phyloP scores from a whole-genome alignment of 2,113 vertebrate species.

The Amphiprion ocellaris region DNA sequence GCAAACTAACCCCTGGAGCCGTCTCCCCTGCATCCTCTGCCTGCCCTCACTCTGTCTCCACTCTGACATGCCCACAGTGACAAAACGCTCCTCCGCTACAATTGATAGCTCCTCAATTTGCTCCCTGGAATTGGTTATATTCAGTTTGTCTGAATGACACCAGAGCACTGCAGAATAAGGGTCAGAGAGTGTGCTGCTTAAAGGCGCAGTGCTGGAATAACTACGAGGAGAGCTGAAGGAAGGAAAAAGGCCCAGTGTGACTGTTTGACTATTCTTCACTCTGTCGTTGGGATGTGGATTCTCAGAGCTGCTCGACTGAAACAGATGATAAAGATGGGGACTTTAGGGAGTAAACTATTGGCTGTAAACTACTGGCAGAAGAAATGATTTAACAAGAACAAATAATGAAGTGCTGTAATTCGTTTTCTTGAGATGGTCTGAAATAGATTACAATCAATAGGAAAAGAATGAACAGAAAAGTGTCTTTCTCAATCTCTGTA shows the following conservation, averaged over 20 bases:
- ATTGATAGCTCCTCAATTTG: conserved; percentile 81
- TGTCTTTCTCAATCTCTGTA: neutral
- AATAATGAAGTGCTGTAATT: conserved; percentile 14
- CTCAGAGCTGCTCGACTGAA: conserved; percentile 29
- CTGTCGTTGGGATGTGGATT: conserved; percentile 23
- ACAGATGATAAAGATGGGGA: neutral
- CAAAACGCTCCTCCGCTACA: conserved; percentile 61
- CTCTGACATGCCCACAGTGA: conserved; percentile 52
- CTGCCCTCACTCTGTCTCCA: conserved; percentile 50
- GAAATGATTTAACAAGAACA: conserved; percentile 2
- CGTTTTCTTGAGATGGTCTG: neutral
- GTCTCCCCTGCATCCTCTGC: neutral
- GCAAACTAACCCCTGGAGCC: conserved; percentile 40
- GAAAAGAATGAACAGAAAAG: neutral
- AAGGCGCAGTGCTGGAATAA: conserved; percentile 55
- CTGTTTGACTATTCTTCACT: conserved; percentile 21
- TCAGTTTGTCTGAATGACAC: conserved; percentile 67
- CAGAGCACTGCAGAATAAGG: conserved; percentile 64
- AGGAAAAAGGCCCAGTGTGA: neutral
- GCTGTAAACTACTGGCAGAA: neutral
- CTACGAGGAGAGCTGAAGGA: conserved; percentile 14
- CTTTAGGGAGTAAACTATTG: neutral
- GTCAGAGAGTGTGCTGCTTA: conserved; percentile 55
- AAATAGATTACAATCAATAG: conserved; percentile 12
- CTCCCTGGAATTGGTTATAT: conserved; percentile 75